These are phyloP conservation scores for Philaethria dido DNA, from an alignment of 2,888 invertebrate genomes.

Conservation along the genomic window DNA sequence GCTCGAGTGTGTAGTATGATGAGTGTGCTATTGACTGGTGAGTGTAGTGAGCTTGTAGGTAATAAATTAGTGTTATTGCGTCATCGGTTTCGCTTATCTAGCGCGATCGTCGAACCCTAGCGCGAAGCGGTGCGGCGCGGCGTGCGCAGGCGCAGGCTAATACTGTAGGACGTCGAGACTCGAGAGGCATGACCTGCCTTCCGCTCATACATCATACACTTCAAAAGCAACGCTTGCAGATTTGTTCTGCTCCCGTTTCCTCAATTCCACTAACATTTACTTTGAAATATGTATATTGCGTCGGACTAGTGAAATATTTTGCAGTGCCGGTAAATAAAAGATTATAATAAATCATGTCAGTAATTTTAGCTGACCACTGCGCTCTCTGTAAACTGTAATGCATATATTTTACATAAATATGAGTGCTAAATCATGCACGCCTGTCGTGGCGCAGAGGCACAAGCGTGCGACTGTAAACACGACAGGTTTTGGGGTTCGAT, in stretches of 20 bases:
- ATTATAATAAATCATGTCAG: neutral
- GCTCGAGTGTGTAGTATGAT: conserved; percentile 1
- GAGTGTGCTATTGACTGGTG: neutral
- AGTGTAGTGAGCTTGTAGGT: conserved; percentile 10
- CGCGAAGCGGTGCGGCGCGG: neutral
- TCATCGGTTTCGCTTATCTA: conserved; percentile 33
- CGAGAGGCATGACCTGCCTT: conserved; percentile 19
- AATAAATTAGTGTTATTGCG: conserved; percentile 30
- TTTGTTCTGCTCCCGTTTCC: conserved; percentile 14
- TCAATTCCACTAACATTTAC: conserved; percentile 10
- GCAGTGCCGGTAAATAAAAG: neutral
- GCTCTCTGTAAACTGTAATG: neutral
- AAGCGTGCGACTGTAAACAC: too few relatives aligned
- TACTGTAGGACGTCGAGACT: conserved; percentile 18
- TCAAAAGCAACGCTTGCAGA: conserved; percentile 17
- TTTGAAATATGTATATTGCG: conserved; percentile 12
- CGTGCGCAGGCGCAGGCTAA: neutral
- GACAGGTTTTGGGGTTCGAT: too few relatives aligned
- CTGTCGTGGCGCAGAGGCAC: too few relatives aligned
- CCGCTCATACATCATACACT: conserved; percentile 25
- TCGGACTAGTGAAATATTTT: neutral
- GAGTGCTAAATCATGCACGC: neutral
- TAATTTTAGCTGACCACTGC: neutral
- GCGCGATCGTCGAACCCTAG: conserved; percentile 29
- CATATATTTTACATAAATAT: neutral